phyloP scores from a whole-genome alignment of 2,888 invertebrate genomes.

The Brachynemurus nebulosus region DNA sequence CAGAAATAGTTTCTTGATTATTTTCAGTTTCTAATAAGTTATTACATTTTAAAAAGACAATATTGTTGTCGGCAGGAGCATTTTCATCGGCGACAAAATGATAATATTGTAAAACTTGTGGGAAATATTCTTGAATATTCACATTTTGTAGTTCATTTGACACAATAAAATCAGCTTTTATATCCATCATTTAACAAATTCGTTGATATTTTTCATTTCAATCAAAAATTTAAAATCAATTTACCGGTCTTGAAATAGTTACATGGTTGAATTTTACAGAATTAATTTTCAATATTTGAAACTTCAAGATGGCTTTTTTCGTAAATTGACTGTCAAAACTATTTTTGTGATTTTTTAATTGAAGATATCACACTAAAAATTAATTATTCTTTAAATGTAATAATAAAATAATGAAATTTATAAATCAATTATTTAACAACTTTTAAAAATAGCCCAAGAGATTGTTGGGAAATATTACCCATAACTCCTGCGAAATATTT shows the following conservation, averaged over 20 bases:
- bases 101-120: constrained; percentile 7
- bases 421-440: neutral
- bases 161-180: neutral
- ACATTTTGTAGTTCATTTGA: neutral
- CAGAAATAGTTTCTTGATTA: constrained; percentile 13
- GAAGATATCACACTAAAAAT: neutral
- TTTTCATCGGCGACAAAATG: constrained; percentile 4
- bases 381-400: neutral
- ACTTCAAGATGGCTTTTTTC: neutral
- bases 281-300: neutral
- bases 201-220: too few species aligned
- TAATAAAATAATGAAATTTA: neutral
- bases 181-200: too few species aligned
- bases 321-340: neutral
- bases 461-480: constrained; percentile 28
- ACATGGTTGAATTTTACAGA: neutral
- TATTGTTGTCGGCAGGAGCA: constrained; percentile 12
- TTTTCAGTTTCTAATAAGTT: constrained; percentile 12
- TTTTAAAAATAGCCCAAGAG: constrained; percentile 12
- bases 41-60: constrained; percentile 13
- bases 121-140: neutral
- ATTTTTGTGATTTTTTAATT: neutral
- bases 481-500: too few species aligned
- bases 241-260: neutral
- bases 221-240: too few species aligned